A percentile compares a stretch with the other conserved stretches of the same genome.
Evolutionary conservation across 2,797 vertebrate genomes (phyloP).

Genomic region (Sciurus vulgaris): DNA sequence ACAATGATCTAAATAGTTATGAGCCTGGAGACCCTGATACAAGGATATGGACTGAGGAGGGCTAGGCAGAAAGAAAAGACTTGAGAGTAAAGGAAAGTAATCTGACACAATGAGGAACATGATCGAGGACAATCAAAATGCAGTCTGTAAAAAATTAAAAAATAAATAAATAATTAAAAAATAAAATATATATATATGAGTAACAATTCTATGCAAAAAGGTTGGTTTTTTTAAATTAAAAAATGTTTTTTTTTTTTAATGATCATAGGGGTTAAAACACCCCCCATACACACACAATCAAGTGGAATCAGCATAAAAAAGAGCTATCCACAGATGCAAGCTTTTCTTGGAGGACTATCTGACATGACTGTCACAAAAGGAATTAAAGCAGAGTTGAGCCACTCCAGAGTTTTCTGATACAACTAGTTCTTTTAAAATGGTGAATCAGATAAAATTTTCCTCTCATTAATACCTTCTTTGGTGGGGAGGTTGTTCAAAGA

Average conservation of each 20-base stretch:
- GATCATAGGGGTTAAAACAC: background rate
- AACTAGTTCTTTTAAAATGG: background rate
- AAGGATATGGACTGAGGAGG: background rate
- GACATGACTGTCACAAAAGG: background rate
- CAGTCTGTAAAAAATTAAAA: too few relatives aligned
- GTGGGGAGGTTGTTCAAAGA: background rate
- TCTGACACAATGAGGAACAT: background rate
- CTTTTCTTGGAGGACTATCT: background rate
- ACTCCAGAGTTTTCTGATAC: background rate
- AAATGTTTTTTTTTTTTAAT: background rate
- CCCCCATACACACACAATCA: background rate
- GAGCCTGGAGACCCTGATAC: background rate
- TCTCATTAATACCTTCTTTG: background rate
- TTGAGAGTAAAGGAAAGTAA: background rate
- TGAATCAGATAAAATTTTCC: background rate
- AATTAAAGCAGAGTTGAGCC: background rate
- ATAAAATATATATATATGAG: background rate
- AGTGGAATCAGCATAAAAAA: background rate
- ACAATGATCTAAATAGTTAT: background rate
- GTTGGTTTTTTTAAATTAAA: too few relatives aligned
- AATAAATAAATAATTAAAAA: too few relatives aligned
- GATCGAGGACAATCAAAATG: background rate
- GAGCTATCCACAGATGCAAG: background rate
- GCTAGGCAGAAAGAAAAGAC: background rate
- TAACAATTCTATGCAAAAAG: background rate